Conservation (phyloP, 2,888 invertebrate species). For the Scrobipalpa atriplicella region DNA sequence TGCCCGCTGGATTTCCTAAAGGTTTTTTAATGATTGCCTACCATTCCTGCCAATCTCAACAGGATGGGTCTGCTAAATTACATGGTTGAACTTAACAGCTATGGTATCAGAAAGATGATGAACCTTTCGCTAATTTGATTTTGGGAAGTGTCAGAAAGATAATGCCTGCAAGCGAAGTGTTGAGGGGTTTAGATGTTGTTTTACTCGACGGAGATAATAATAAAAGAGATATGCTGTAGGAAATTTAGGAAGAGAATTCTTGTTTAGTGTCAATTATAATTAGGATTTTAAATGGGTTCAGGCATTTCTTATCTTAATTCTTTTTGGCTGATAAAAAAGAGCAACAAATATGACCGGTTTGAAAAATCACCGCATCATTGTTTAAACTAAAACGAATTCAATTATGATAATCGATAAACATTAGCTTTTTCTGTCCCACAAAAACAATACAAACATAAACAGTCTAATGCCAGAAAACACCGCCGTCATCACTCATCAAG, state of each 20-base stretch:
- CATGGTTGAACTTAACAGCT: background rate
- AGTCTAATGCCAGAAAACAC: constrained; percentile 12
- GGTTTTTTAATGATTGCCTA: constrained; percentile 22
- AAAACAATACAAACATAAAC: constrained; percentile 17
- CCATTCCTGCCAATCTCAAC: constrained; percentile 24
- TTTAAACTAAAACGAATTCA: constrained; percentile 28
- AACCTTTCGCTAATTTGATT: constrained; percentile 20
- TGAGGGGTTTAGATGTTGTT: background rate
- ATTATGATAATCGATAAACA: constrained; percentile 19
- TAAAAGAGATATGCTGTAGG: background rate
- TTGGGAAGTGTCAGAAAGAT: constrained; percentile 19
- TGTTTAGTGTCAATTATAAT: background rate
- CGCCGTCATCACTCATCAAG: constrained; percentile 31
- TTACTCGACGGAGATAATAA: background rate
- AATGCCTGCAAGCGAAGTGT: background rate
- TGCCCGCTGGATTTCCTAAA: constrained; percentile 26
- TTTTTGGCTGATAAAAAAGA: background rate
- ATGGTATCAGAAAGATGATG: background rate
- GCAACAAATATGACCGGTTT: background rate
- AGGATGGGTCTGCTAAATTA: constrained; percentile 1
- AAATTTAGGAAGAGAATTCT: background rate
- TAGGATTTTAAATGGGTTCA: background rate
- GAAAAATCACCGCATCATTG: background rate
- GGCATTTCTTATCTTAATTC: background rate
- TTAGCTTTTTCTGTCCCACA: constrained; percentile 18